Percentiles rank a stretch among this genome's conserved stretches.
phyloP scores from a whole-genome alignment of 2,113 vertebrate species.

The Cathartes aura region DNA sequence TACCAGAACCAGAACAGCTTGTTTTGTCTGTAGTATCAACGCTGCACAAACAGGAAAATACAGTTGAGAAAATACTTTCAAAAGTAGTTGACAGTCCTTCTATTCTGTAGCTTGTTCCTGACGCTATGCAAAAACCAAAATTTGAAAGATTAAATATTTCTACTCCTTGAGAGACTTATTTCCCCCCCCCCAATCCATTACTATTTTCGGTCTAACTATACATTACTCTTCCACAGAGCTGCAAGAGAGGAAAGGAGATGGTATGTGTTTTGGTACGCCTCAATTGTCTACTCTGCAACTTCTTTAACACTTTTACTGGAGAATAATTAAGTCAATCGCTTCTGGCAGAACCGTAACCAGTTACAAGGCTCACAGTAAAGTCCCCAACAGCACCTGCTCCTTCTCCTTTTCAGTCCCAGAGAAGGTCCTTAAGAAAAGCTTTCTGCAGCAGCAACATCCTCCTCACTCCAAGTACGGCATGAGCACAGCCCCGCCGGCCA shows the following conservation, averaged over 20 bases:
- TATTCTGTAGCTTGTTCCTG: neutral
- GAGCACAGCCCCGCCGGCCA: neutral
- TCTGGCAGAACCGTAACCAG: neutral
- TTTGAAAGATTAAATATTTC: neutral
- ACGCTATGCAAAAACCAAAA: fast-evolving
- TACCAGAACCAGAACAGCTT: constrained; percentile 27
- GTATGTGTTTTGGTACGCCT: neutral
- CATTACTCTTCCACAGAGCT: neutral
- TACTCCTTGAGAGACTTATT: neutral
- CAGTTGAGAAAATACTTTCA: neutral
- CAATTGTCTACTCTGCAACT: neutral
- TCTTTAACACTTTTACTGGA: neutral
- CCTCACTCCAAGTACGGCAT: neutral
- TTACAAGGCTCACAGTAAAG: neutral
- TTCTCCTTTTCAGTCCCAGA: neutral
- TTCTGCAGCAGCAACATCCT: neutral
- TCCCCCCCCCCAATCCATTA: neutral
- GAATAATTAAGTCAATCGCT: neutral
- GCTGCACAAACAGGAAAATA: neutral
- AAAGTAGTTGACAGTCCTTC: neutral
- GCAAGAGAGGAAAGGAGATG: fast-evolving
- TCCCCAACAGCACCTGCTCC: neutral
- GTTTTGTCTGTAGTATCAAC: neutral
- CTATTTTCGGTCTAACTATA: neutral
- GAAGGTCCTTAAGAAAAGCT: neutral